Conservation (phyloP, 2,888 invertebrate species). For the Arrhopalites spinosus region DNA sequence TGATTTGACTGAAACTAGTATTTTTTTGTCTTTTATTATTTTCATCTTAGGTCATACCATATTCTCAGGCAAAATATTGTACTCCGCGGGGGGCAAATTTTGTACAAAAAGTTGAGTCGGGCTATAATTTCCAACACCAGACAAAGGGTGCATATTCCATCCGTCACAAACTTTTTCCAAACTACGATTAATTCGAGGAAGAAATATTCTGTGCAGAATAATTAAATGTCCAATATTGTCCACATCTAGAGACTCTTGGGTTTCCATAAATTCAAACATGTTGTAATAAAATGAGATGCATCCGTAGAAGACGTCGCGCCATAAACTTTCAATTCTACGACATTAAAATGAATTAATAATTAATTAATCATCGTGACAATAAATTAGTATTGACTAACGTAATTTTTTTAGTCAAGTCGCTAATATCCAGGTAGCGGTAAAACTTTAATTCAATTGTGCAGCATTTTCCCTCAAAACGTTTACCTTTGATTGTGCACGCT, state of each 20-base stretch:
- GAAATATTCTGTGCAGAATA: constrained; percentile 1
- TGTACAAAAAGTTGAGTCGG: neutral
- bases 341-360: neutral
- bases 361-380: neutral
- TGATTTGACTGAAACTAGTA: no score
- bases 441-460: neutral
- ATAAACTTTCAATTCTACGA: neutral
- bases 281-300: neutral
- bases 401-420: no score
- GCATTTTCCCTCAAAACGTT: neutral
- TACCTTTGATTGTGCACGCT: neutral
- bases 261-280: neutral
- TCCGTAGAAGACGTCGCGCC: neutral
- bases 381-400: neutral
- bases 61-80: neutral
- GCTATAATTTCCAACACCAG: neutral
- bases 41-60: no score
- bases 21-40: no score
- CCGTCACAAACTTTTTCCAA: neutral
- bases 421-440: neutral
- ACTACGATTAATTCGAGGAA: constrained; percentile 1
- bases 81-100: neutral
- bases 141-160: constrained; percentile 16
- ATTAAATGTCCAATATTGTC: neutral
- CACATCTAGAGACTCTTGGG: neutral